Evolutionary conservation across 1,140 invertebrate species (phyloP), one percentile per base, ranked within the genome.

Genomic region (Drosophila tani): DNA sequence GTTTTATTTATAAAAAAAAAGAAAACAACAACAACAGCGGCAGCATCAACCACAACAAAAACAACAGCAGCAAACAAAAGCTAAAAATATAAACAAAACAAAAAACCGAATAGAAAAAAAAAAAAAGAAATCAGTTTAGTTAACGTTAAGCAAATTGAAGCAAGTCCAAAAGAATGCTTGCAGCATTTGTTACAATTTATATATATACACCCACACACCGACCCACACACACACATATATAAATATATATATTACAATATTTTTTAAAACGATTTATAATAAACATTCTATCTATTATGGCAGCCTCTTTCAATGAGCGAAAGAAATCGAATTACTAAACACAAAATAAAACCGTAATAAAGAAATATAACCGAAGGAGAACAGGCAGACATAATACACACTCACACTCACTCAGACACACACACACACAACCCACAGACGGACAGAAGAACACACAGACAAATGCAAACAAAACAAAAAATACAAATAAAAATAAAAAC

Each of bases 181-280:
- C 83, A 88, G 84, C 84, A 87, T 87, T 87, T 87, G 84, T 87
- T 87, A 84, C 68, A 82, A 85, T 88, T 84, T 79, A 76, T 75
- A 62, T 74, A 71, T 67, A 73, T 38, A 38, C 51, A 19, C 6
- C n/a, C 41, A 17, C n/a, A 43, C 17, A 38, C 51, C 8, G n/a
- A 38, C 12, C 40, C 14, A 56, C 12, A 15, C 2, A 15, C 2
- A 21, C 63, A 79, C 63, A 79, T 71, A 87, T 46, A 85, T 49
- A 83, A 76, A 86, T 77, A 86, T 79, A 76, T 82, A 86, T 82
- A 76, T 82, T 76, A 71, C 67, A 82, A 79, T 78, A 78, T 79
- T 79, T 79, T 79, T 79, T 79, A 87, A 86, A 87, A 38, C 76
- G 57, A 79, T 84, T 88, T 88, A 88, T 88, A 88, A 87, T 87